phyloP scores from a whole-genome alignment of 2,113 vertebrate genomes.

The Chloebia gouldiae region DNA sequence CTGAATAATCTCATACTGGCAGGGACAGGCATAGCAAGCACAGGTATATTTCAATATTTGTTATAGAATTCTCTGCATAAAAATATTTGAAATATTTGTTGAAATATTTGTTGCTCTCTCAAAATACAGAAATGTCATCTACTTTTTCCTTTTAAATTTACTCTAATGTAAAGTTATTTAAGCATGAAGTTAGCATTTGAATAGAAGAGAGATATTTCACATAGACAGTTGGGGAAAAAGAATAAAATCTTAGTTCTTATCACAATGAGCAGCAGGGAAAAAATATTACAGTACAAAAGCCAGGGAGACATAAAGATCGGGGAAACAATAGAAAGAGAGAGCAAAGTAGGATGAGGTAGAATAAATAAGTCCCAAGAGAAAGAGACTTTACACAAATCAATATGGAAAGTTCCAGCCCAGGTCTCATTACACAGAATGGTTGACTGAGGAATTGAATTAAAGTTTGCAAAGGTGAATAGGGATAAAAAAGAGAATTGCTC shows the following conservation, averaged over 20 bases:
- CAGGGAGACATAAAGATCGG: not conserved
- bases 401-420: constrained; percentile 2
- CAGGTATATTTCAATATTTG: not conserved
- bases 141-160: not conserved
- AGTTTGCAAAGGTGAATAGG: constrained; percentile 1
- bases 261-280: not conserved
- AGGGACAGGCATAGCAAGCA: not conserved
- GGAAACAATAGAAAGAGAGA: constrained; percentile 7
- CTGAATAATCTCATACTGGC: not conserved
- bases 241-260: not conserved
- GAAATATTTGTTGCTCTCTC: no score
- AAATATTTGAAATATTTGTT: not conserved
- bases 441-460: constrained; percentile 33
- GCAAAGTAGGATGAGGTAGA: not conserved
- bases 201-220: not conserved
- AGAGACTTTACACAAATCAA: constrained; percentile 26
- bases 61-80: not conserved
- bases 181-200: not conserved
- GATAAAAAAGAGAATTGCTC: constrained; percentile 7
- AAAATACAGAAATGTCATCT: not conserved
- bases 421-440: constrained; percentile 9
- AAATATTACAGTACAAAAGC: not conserved
- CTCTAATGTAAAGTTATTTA: not conserved
- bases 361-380: constrained; percentile 20
- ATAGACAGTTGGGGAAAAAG: not conserved